Evolutionary conservation across 2,797 vertebrate species (phyloP).

Genomic region (Melanotaenia trifasciata): DNA sequence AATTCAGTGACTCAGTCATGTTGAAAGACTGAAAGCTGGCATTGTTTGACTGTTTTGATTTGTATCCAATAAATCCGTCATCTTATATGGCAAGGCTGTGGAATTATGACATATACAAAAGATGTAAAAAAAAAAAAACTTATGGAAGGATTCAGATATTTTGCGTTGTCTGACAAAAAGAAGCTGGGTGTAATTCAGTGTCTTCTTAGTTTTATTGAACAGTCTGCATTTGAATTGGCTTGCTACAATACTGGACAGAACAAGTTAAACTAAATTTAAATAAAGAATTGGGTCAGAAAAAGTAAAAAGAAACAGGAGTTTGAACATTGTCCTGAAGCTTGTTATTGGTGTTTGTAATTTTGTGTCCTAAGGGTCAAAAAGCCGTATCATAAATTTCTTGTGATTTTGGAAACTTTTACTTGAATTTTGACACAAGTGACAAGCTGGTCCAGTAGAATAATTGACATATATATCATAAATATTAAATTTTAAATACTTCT

Average conservation of each 20-base stretch:
- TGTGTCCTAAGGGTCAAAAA: slow-evolving; percentile 14
- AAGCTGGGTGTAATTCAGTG: background rate
- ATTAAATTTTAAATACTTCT: slow-evolving; percentile 1
- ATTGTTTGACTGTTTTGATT: slow-evolving; percentile 51
- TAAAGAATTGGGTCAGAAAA: background rate
- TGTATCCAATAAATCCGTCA: slow-evolving; percentile 60
- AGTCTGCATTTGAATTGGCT: background rate
- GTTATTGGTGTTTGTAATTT: background rate
- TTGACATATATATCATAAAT: slow-evolving; percentile 11
- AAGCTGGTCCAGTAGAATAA: slow-evolving; percentile 15
- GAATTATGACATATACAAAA: slow-evolving; percentile 24
- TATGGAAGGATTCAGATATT: slow-evolving; percentile 7
- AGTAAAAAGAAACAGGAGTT: slow-evolving; percentile 6
- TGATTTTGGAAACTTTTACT: slow-evolving; percentile 16
- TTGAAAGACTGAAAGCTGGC: slow-evolving; percentile 41
- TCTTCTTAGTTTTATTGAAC: background rate
- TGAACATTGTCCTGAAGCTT: background rate
- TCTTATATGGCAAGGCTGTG: slow-evolving; percentile 38
- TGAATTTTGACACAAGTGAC: background rate
- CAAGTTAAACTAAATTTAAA: too few species aligned
- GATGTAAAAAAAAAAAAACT: slow-evolving; percentile 15
- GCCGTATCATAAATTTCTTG: background rate
- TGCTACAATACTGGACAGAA: too few species aligned
- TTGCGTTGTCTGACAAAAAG: slow-evolving; percentile 15
- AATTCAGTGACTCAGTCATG: slow-evolving; percentile 31